Evolutionary conservation across 23 tunicate species (phyloP), one percentile per base, ranked within the genome.

Genomic region (Aplidium turbinatum): DNA sequence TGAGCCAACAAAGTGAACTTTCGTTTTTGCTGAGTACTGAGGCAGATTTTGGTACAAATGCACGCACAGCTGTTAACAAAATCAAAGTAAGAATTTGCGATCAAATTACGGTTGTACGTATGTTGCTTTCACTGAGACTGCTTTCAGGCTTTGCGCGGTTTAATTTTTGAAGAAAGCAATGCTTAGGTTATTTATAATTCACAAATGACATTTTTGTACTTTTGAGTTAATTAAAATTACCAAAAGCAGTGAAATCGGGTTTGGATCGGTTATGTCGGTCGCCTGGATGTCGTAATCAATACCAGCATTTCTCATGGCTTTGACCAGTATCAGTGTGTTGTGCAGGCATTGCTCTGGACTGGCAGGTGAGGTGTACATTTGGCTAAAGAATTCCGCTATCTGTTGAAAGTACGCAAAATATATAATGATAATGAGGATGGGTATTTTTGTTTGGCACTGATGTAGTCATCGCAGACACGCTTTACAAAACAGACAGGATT

Each of bases 231-330:
- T 3, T 16, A 33, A 11, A 65, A 88, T 70, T 36, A 91, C 97
- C 86, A 94, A 26, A 3, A 94, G 73, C 33, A 94, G 60, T 19
- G 95, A 21, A 25, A 94, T 87, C 19, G 99, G 99, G 50, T 94
- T 94, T 4, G 99, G 99, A 57, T 94, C 99, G 26, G 99, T 94
- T n/a, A 94, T 94, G 35, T 94, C 95, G 2, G 99, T 94, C 0
- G 99, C 99, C 31, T 82, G 90, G 33, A 87, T 82, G 40, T 86
- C 90, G 42, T 86, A 86, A 72, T 87, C 92, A 19, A 87, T 76
- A 13, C 95, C 83, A 21, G 77, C 56, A 53, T 76, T 78, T 33
- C 76, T 69, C 46, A 94, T 31, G 13, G 94, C 88, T 7, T 79
- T 72, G 25, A 85, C 86, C 2, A 95, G 33, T 26, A 95, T 84